These are phyloP conservation scores for Pyrocoelia pectoralis DNA, from an alignment of 2,888 invertebrate genomes.

Conservation along the genomic window DNA sequence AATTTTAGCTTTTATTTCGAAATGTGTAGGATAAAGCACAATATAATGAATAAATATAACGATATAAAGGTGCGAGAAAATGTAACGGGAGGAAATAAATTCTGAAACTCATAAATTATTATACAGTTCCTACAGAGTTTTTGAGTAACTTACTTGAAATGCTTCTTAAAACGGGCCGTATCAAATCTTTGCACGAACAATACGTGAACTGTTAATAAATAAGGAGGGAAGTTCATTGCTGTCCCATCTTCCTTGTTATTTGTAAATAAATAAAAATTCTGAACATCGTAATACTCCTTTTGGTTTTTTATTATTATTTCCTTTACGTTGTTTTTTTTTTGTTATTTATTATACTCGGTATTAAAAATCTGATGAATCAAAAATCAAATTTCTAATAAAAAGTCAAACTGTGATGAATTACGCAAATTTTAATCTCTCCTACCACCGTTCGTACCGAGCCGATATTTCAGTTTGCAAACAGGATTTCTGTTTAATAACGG, in stretches of 20 bases:
- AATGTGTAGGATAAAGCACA: not conserved
- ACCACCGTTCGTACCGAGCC: no score
- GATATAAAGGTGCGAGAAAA: not conserved
- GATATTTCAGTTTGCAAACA: not conserved
- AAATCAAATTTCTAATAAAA: not conserved
- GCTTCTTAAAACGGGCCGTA: not conserved
- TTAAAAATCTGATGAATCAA: no score
- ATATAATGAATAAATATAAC: not conserved
- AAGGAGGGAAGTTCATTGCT: not conserved
- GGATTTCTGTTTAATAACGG: not conserved
- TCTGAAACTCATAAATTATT: not conserved
- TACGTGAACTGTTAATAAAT: not conserved
- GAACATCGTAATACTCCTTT: no score
- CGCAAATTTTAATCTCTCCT: no score
- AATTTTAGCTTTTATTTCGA: no score
- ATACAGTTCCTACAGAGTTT: not conserved
- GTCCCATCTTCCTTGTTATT: not conserved
- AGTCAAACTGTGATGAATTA: no score
- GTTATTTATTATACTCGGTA: no score
- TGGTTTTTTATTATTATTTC: no score
- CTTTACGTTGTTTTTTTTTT: no score
- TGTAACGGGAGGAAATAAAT: not conserved
- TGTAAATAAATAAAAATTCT: no score
- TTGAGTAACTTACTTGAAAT: not conserved
- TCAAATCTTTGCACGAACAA: constrained; percentile 1